Percentiles rank a stretch among this genome's conserved stretches.
Evolutionary conservation across 2,113 vertebrate genomes (phyloP).

Genomic region (Telmatochromis sp.): DNA sequence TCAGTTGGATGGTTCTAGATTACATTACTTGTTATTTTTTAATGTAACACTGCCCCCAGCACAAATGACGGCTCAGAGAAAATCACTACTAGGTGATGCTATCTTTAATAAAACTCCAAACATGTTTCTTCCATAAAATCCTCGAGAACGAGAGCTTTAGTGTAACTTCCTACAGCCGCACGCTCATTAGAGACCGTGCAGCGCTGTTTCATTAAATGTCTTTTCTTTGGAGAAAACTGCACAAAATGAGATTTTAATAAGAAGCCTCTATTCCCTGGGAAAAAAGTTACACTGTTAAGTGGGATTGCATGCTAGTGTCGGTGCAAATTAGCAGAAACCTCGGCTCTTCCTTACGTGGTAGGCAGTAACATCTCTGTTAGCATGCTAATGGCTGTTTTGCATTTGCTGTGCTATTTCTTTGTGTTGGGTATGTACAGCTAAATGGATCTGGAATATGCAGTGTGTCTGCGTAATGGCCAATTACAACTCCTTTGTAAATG

Average conservation of each 20-base stretch:
- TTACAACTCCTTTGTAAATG: conserved; percentile 47
- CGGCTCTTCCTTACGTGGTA: conserved; percentile 12
- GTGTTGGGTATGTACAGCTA: conserved; percentile 21
- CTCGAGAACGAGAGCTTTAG: not conserved
- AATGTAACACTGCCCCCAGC: not conserved
- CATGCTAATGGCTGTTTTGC: conserved; percentile 47
- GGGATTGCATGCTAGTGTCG: conserved; percentile 41
- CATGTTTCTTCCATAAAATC: not conserved
- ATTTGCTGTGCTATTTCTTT: conserved; percentile 34
- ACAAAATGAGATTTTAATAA: conserved; percentile 60
- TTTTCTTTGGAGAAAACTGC: conserved; percentile 43
- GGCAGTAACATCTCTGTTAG: conserved; percentile 42
- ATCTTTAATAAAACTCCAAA: not conserved
- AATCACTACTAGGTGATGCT: not conserved
- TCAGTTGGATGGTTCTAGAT: not conserved
- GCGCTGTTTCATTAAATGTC: conserved; percentile 52
- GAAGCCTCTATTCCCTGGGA: conserved; percentile 24
- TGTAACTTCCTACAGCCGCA: not conserved
- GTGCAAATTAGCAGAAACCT: conserved; percentile 50
- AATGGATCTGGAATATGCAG: conserved; percentile 24
- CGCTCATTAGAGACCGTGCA: conserved; percentile 44
- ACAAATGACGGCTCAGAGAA: not conserved
- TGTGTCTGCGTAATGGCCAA: conserved; percentile 43
- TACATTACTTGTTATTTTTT: not conserved
- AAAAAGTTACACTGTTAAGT: conserved; percentile 20